Conservation (phyloP, 2,797 vertebrate species). For the Cynopterus sphinx region DNA sequence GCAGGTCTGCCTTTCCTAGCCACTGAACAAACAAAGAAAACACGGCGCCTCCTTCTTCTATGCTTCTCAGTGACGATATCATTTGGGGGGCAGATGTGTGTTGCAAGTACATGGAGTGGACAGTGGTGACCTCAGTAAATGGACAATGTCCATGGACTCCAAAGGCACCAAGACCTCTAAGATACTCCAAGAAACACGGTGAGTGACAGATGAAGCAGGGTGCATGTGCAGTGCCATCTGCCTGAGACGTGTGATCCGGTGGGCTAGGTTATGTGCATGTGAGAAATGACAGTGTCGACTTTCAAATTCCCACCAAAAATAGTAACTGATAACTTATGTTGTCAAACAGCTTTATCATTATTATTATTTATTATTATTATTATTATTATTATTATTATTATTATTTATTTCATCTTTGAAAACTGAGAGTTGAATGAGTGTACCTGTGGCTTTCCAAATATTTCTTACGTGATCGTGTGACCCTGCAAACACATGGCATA, state of each 20-base stretch:
- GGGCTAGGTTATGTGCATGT: neutral
- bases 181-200: neutral
- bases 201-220: neutral
- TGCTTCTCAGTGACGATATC: neutral
- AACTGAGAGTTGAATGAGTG: neutral
- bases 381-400: neutral
- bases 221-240: fast-evolving
- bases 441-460: neutral
- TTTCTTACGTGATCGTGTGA: neutral
- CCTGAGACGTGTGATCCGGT: neutral
- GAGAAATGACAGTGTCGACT: neutral
- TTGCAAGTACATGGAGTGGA: fast-evolving
- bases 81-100: neutral
- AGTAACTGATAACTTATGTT: neutral
- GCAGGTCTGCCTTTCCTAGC: neutral
- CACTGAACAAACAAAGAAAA: neutral
- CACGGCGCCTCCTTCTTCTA: no score
- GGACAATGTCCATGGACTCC: fast-evolving
- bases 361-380: neutral
- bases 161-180: neutral
- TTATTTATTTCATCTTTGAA: neutral
- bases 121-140: neutral
- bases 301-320: neutral
- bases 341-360: neutral
- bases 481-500: neutral